Conservation (phyloP, 2,113 vertebrate genomes). For the Octodon degus region DNA sequence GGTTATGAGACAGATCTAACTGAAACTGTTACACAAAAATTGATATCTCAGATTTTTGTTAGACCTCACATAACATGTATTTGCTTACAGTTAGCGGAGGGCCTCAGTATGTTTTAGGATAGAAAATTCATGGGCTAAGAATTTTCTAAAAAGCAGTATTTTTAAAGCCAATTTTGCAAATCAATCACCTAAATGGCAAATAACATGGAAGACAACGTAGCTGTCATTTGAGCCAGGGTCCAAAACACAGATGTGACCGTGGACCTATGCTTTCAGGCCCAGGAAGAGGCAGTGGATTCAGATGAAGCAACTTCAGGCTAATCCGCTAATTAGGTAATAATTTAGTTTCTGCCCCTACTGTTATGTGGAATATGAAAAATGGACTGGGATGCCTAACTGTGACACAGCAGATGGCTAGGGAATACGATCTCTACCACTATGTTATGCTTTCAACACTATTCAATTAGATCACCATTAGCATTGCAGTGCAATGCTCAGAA, state of each 20-base stretch:
- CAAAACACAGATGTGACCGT: background rate
- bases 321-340: conserved; percentile 54
- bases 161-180: background rate
- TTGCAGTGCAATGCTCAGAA: background rate
- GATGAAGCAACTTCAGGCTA: background rate
- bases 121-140: background rate
- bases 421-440: conserved; percentile 5
- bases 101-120: background rate
- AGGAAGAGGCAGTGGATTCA: conserved; percentile 9
- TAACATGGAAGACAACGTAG: background rate
- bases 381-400: background rate
- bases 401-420: conserved; percentile 38
- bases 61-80: background rate
- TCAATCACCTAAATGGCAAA: background rate
- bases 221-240: background rate
- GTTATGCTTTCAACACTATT: conserved; percentile 22
- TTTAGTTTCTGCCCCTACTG: background rate
- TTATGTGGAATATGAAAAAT: background rate
- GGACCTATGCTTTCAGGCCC: background rate
- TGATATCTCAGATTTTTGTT: background rate
- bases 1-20: background rate
- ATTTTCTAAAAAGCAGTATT: background rate
- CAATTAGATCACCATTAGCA: conserved; percentile 27
- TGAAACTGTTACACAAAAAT: background rate
- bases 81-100: background rate